A percentile compares a stretch with the other conserved stretches of the same genome.
Conservation (phyloP, 2,888 invertebrate species). For the Drosophila siamana region DNA sequence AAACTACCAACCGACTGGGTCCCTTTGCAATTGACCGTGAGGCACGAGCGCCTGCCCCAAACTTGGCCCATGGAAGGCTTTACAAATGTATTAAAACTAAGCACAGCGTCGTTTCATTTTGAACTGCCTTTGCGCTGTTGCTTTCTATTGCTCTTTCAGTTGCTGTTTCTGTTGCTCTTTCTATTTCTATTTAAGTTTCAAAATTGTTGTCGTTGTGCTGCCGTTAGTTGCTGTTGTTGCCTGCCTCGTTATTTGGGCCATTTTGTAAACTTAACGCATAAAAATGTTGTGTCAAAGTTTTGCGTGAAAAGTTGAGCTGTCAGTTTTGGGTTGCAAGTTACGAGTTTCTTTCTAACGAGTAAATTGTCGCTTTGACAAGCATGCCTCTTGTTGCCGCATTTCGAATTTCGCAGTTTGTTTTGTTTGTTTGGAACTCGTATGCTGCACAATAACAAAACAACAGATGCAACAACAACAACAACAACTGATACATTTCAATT, state of each 20-base stretch:
- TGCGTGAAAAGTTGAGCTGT: constrained; percentile 23
- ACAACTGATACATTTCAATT: constrained; percentile 27
- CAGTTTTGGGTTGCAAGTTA: constrained; percentile 19
- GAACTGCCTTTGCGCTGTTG: constrained; percentile 2
- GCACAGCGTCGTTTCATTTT: constrained; percentile 35
- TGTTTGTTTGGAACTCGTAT: constrained; percentile 23
- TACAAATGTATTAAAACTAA: constrained; percentile 53
- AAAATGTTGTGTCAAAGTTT: constrained; percentile 40
- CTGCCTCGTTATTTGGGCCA: constrained; percentile 12
- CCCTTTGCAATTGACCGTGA: constrained; percentile 4
- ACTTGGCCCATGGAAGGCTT: constrained; percentile 30
- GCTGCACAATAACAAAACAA: constrained; percentile 23
- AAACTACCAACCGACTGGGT: not conserved
- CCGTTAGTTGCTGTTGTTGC: no score
- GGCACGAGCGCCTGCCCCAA: constrained; percentile 6
- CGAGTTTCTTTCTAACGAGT: constrained; percentile 57
- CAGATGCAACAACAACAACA: no score
- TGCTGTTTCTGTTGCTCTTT: no score
- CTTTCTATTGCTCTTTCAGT: not conserved
- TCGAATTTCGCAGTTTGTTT: constrained; percentile 38
- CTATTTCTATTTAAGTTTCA: constrained; percentile 1
- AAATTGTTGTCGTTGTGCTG: not conserved
- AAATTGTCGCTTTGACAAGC: constrained; percentile 78
- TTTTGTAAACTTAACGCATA: constrained; percentile 35
- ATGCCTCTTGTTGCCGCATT: constrained; percentile 40